Evolutionary conservation across 2,113 vertebrate species (phyloP).

Genomic region (Dasyornis broadbenti): DNA sequence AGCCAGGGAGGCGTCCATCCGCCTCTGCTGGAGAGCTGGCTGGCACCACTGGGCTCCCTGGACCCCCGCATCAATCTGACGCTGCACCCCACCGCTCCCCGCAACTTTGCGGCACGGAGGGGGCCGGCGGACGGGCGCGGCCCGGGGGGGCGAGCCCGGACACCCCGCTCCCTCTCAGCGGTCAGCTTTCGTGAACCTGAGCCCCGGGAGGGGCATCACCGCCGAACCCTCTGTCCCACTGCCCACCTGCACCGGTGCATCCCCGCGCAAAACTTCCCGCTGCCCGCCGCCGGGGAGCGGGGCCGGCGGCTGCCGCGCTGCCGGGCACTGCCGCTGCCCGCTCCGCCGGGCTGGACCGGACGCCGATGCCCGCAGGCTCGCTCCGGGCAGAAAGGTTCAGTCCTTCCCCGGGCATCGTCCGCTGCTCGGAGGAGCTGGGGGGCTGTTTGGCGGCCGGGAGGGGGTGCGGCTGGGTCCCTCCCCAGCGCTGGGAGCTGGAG

Average conservation of each 20-base stretch:
- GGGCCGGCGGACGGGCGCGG: not conserved
- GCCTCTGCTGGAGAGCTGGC: not conserved
- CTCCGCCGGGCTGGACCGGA: not conserved
- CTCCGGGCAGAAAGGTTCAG: not conserved
- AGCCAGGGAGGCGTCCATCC: not conserved
- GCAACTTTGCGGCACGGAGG: not conserved
- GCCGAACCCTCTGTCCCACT: not conserved
- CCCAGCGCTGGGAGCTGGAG: constrained; percentile 19
- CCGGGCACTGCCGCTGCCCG: not conserved
- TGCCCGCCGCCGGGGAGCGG: not conserved
- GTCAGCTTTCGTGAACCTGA: not conserved
- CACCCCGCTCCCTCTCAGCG: not conserved
- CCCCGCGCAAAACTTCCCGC: not conserved
- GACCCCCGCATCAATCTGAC: not conserved
- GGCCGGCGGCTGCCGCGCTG: not conserved
- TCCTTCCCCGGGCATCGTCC: not conserved
- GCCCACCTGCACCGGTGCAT: not conserved
- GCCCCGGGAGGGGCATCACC: not conserved
- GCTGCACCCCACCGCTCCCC: not conserved
- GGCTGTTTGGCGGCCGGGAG: not conserved
- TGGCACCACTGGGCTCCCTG: not conserved
- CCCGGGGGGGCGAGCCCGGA: accelerated
- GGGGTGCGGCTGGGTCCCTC: not conserved
- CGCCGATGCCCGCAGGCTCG: not conserved
- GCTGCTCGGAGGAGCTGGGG: not conserved